Evolutionary conservation across 2,888 invertebrate species (phyloP).

Genomic region (Megaustenia siamemsis): DNA sequence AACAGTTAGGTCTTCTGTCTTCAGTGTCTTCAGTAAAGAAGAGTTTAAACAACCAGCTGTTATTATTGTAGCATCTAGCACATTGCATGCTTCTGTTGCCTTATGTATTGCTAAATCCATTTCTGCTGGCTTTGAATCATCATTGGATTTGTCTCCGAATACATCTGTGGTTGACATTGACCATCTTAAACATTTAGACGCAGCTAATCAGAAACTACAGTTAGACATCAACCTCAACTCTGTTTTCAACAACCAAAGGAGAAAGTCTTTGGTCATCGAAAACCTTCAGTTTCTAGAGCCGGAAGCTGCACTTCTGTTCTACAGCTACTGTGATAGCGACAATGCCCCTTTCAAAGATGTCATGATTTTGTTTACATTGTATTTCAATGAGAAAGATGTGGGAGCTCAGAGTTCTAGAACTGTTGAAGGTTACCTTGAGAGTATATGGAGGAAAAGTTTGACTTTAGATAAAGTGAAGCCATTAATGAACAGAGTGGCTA

Average conservation of each 20-base stretch:
- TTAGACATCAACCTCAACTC: conserved; percentile 64
- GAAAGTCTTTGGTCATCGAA: conserved; percentile 65
- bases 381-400: conserved; percentile 54
- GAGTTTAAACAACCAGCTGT: conserved; percentile 66
- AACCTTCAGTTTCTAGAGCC: conserved; percentile 69
- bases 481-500: conserved; percentile 69
- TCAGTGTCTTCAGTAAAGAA: conserved; percentile 60
- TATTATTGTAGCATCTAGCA: conserved; percentile 64
- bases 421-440: conserved; percentile 62
- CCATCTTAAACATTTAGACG: conserved; percentile 58
- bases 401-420: background rate
- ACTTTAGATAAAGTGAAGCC: conserved; percentile 71
- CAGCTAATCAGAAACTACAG: conserved; percentile 48
- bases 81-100: conserved; percentile 52
- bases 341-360: conserved; percentile 75
- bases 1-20: conserved; percentile 60
- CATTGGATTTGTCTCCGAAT: conserved; percentile 35
- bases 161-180: conserved; percentile 49
- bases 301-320: conserved; percentile 71
- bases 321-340: conserved; percentile 76
- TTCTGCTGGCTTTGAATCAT: conserved; percentile 54
- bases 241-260: conserved; percentile 56
- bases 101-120: conserved; percentile 64
- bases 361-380: conserved; percentile 67
- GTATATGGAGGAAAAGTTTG: conserved; percentile 65